Conservation (phyloP, 2,888 invertebrate genomes). For the Chrysolina oricalcia region DNA sequence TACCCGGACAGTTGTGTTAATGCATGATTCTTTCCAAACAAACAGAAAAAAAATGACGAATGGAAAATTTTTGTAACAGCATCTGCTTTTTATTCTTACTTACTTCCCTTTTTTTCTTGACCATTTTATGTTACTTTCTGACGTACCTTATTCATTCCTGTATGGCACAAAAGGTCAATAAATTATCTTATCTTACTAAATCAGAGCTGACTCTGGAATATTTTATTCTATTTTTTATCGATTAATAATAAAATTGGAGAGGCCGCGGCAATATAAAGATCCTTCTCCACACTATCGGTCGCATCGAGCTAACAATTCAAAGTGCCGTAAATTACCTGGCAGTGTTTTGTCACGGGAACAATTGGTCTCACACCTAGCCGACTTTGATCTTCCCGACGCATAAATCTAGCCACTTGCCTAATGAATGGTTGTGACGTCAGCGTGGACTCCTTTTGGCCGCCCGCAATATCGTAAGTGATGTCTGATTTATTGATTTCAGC, state of each 20-base stretch:
- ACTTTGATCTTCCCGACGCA: slow-evolving; percentile 72
- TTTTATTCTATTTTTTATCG: slow-evolving; percentile 16
- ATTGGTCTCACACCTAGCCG: slow-evolving; percentile 73
- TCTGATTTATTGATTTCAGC: slow-evolving; percentile 67
- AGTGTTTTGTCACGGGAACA: slow-evolving; percentile 74
- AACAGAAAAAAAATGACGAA: too few relatives aligned
- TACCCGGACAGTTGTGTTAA: too few relatives aligned
- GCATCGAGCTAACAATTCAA: slow-evolving; percentile 63
- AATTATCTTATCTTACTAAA: too few relatives aligned
- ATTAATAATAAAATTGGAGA: slow-evolving; percentile 14
- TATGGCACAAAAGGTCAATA: too few relatives aligned
- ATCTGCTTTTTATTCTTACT: too few relatives aligned
- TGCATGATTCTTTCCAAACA: too few relatives aligned
- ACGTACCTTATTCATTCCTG: too few relatives aligned
- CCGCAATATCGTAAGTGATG: slow-evolving; percentile 65
- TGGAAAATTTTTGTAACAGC: too few relatives aligned
- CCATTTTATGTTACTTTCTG: too few relatives aligned
- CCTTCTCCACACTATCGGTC: slow-evolving; percentile 42
- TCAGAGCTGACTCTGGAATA: neutral
- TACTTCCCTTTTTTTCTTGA: too few relatives aligned
- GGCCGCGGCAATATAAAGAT: slow-evolving; percentile 37
- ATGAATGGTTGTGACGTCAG: slow-evolving; percentile 70
- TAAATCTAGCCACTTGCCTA: slow-evolving; percentile 73
- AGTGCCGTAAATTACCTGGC: slow-evolving; percentile 71
- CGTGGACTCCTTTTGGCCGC: slow-evolving; percentile 53